Conservation (phyloP, 1,140 invertebrate species). For the Marisa cornuarietis region DNA sequence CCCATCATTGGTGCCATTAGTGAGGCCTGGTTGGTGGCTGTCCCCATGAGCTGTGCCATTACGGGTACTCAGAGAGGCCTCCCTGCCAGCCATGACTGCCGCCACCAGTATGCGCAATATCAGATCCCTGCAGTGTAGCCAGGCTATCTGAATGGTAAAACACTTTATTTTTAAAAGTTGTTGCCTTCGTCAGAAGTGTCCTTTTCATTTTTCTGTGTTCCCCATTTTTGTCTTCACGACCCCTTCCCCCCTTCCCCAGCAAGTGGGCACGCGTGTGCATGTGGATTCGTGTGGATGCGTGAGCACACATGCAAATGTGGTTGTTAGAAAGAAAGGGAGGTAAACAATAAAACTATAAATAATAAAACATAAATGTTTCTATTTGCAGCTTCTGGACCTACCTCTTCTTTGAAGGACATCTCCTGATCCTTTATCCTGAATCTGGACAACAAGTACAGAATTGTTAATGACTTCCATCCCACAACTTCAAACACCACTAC, state of each 20-base stretch:
- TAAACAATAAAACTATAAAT: too few relatives aligned
- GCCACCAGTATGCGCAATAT: conserved; percentile 54
- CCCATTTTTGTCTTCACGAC: too few relatives aligned
- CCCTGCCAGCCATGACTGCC: conserved; percentile 48
- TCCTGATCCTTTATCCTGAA: conserved; percentile 17
- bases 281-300: too few relatives aligned
- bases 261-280: too few relatives aligned
- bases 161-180: neutral
- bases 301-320: too few relatives aligned
- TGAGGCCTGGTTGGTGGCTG: neutral
- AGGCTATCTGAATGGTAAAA: conserved; percentile 49
- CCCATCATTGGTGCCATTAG: conserved; percentile 17
- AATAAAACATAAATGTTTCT: too few relatives aligned
- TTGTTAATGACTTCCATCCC: neutral
- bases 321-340: too few relatives aligned
- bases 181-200: neutral
- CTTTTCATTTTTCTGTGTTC: neutral
- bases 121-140: conserved; percentile 56
- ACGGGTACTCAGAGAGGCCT: conserved; percentile 16
- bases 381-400: neutral
- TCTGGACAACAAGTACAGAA: neutral
- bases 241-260: too few relatives aligned
- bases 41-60: conserved; percentile 25
- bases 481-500: too few relatives aligned
- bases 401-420: conserved; percentile 21